Conservation (phyloP, 2,113 vertebrate species). For the Casuarius casuarius region DNA sequence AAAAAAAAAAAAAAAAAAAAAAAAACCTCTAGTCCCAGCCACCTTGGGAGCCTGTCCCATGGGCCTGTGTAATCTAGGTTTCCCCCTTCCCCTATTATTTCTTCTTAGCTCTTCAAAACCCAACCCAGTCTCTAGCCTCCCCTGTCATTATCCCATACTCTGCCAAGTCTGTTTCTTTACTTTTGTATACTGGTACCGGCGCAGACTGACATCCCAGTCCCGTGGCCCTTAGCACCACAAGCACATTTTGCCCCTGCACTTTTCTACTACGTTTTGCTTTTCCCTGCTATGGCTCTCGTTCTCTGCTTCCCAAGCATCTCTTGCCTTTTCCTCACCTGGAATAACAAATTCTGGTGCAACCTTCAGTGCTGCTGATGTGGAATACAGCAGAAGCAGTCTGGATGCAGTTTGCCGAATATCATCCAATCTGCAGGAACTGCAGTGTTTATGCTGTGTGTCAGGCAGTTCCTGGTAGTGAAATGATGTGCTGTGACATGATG, state of each 20-base stretch:
- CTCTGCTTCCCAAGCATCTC: neutral
- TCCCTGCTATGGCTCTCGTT: neutral
- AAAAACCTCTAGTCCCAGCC: too few species aligned
- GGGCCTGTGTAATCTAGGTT: neutral
- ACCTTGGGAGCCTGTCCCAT: fast-evolving
- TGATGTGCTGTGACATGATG: neutral
- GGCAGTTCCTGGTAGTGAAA: neutral
- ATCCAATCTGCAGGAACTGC: neutral
- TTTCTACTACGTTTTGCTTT: neutral
- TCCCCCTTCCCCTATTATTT: neutral
- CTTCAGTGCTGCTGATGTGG: neutral
- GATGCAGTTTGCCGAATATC: neutral
- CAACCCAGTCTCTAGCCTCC: neutral
- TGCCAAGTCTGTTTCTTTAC: neutral
- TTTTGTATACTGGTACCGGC: neutral
- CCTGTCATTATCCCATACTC: neutral
- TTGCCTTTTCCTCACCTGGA: neutral
- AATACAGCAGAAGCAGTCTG: neutral
- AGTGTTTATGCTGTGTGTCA: neutral
- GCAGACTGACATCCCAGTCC: neutral
- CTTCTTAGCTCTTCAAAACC: neutral
- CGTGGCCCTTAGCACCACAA: neutral
- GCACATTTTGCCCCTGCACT: neutral
- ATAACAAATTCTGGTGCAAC: neutral
- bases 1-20: too few species aligned